Evolutionary conservation across 2,888 invertebrate genomes (phyloP), one percentile per base, ranked within the genome.

Genomic region (Matsumyia berberina): DNA sequence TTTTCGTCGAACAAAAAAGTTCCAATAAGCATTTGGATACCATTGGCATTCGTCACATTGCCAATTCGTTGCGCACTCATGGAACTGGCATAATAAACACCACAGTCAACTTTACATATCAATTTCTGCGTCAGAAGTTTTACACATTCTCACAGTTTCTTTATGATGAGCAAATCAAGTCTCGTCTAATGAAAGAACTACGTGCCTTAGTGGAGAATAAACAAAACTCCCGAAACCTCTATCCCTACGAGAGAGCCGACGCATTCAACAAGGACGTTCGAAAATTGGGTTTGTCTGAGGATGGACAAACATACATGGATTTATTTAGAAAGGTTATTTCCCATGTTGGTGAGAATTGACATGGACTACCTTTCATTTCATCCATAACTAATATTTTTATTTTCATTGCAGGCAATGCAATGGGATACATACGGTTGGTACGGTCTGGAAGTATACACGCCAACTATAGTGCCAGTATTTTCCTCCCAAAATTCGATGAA

Each of bases 131-230:
- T 87, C 96, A 97, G 88, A 98, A 99, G 91, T 96, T 99, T 89
- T 96, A 96, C 88, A 96, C 96, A 0, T 97, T 99, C 90, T 99
- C 99, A 0, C 98, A 99, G 91, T 99, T 99, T 90, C 94, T 99
- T 91, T 99, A 96, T 90, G 99, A 99, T 90, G 99, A 99, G 91
- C 98, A 98, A 89, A 98, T 99, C 60, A 98, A 99, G 91, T 98
- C 98, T 0, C 94, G 98, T 73, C 93, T 99, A 2, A 94, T 97
- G 87, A 97, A 98, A 92, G 98, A 98, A 90, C 93, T 96, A 83
- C 94, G 96, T 87, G 95, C 94, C 89, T 96, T 98, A 89, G 94
- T 95, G 83, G 98, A 98, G 46, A 87, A 88, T 3, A 91, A 90
- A 82, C 89, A 89, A 17, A 87, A 74, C 5, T 77, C 86, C 8